These are phyloP conservation scores for Chloebia gouldiae DNA, from an alignment of 2,113 vertebrate species.

Conservation along the genomic window DNA sequence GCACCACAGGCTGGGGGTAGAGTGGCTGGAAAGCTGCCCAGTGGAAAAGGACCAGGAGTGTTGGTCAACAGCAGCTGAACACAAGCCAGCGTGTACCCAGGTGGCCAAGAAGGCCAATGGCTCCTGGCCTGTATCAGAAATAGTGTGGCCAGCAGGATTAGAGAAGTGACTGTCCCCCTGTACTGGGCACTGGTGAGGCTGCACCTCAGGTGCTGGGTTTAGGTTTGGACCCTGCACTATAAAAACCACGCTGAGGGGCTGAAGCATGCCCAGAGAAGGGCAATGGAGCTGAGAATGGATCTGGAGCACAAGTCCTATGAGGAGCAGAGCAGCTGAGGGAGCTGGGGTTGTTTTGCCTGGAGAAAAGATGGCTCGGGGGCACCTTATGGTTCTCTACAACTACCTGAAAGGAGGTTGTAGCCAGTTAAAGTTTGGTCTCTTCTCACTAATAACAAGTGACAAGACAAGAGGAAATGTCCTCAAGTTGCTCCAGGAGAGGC, in stretches of 20 bases:
- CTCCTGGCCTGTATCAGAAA: neutral
- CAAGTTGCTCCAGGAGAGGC: neutral
- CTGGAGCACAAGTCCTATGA: neutral
- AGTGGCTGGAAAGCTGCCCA: neutral
- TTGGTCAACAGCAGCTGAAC: neutral
- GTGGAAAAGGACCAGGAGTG: neutral
- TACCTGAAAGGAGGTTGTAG: neutral
- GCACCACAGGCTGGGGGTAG: neutral
- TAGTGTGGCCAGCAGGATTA: neutral
- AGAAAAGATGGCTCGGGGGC: neutral
- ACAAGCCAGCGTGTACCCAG: accelerated
- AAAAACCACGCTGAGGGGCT: neutral
- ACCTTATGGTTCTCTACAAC: neutral
- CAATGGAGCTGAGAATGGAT: neutral
- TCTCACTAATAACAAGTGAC: neutral
- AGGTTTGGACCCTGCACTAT: neutral
- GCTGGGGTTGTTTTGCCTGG: neutral
- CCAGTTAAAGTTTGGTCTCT: neutral
- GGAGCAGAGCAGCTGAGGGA: neutral
- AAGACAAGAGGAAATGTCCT: neutral
- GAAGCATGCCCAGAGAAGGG: neutral
- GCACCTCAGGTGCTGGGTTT: neutral
- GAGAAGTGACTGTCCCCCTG: no score
- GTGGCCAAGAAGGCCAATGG: neutral
- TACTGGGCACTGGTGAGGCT: neutral